Evolutionary conservation across 2,888 invertebrate genomes (phyloP), one percentile per base, ranked within the genome.

Genomic region (Toxonevra muliebris): DNA sequence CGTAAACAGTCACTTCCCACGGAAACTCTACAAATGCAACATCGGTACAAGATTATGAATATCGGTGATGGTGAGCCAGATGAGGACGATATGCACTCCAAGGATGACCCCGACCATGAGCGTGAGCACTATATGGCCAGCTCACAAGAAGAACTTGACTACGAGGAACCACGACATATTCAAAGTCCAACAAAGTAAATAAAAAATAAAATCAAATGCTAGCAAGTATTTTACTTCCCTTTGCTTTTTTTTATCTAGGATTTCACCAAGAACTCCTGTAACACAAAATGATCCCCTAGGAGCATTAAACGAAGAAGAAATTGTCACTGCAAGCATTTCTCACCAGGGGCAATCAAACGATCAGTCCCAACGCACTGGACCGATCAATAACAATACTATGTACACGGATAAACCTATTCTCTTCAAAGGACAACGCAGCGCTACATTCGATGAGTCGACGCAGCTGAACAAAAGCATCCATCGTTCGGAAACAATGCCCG

Each of bases 201-300:
- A 42, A 10, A 11, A 12, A 30, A 30, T 30, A 11, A 12, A 30
- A 30, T 30, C 30, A 30, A 30, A 30, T 30, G 30, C 30, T 4
- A 4, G 3, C 30, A 4, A 30, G 30, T 30, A 7, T 7, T 4
- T 30, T 7, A 62, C 4, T 19, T 20, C 7, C 12, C 50, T 7
- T 65, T 19, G n/a, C 1, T 54, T 61, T 63, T 1, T 50, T 58
- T n/a, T 15, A 30, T 2, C 60, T 19, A 91, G 91, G 79, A 85
- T 90, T 59, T 91, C 92, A 0, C 91, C 91, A 45, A 88, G 95
- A 66, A 95, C 95, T 2, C 93, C 95, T 0, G 95, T 97, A 0
- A 93, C 96, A 0, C 91, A 94, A 79, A 95, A 96, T 84, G 97
- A 97, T 86, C 97, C 97, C 0, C 86, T 97, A 20, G 97, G 96